These are phyloP conservation scores for Chloromyia formosa DNA, from an alignment of 2,888 invertebrate genomes.

Conservation along the genomic window DNA sequence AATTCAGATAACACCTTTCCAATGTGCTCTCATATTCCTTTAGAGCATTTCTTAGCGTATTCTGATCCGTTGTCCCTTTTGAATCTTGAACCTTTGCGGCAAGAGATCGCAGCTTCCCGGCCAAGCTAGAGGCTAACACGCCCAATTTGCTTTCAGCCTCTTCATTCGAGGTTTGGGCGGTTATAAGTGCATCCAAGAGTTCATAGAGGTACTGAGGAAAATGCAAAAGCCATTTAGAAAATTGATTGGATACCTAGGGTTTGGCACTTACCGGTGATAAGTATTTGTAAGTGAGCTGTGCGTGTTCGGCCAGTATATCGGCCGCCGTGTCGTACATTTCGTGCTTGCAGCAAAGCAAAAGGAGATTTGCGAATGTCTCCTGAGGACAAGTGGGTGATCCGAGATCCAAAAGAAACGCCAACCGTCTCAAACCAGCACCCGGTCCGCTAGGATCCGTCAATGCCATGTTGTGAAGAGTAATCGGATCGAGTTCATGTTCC, in stretches of 20 bases:
- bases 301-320: constrained; percentile 96
- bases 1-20: constrained; percentile 76
- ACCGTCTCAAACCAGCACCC: constrained; percentile 81
- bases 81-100: constrained; percentile 96
- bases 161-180: constrained; percentile 95
- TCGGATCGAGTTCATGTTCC: constrained; percentile 97
- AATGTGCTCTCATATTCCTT: constrained; percentile 90
- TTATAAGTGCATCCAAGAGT: constrained; percentile 95
- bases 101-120: constrained; percentile 87
- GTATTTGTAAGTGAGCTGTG: constrained; percentile 94
- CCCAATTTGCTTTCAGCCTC: constrained; percentile 97
- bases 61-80: constrained; percentile 87
- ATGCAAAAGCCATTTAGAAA: background rate
- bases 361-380: constrained; percentile 95
- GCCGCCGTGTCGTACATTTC: constrained; percentile 98
- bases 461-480: constrained; percentile 97
- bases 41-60: constrained; percentile 87
- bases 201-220: constrained; percentile 83
- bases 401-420: constrained; percentile 93
- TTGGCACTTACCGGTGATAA: constrained; percentile 78
- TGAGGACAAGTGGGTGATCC: constrained; percentile 88
- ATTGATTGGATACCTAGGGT: constrained; percentile 35
- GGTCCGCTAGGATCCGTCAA: constrained; percentile 90
- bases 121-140: constrained; percentile 89
- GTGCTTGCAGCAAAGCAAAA: constrained; percentile 95